phyloP scores from a whole-genome alignment of 2,797 vertebrate genomes.

The Pantherophis alleghaniensis region DNA sequence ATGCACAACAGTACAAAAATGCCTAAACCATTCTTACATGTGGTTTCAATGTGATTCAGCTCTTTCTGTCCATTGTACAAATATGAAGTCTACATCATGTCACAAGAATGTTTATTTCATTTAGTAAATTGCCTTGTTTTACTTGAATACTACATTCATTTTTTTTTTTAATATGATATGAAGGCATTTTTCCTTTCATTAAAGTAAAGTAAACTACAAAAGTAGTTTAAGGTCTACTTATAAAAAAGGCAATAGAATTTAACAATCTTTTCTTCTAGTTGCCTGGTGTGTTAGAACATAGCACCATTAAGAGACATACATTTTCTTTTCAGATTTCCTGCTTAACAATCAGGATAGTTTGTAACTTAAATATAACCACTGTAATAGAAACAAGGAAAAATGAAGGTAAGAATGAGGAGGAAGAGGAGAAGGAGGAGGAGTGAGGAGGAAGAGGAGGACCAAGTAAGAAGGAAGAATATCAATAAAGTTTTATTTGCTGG shows the following conservation, averaged over 20 bases:
- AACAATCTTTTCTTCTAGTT: background rate
- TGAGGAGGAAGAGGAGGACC: background rate
- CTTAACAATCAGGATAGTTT: background rate
- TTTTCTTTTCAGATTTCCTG: background rate
- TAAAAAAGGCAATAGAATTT: background rate
- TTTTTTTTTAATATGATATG: background rate
- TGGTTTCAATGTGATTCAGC: background rate
- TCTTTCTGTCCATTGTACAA: background rate
- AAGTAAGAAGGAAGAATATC: background rate
- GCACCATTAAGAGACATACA: background rate
- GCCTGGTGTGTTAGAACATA: background rate
- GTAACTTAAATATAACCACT: background rate
- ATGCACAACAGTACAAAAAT: background rate
- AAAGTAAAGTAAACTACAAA: background rate
- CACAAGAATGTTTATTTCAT: background rate
- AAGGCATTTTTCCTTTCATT: background rate
- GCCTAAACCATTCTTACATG: background rate
- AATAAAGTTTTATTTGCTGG: background rate
- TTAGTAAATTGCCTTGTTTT: background rate
- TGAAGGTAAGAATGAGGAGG: background rate
- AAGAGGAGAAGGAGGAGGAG: background rate
- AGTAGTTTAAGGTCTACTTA: background rate
- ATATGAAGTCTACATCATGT: background rate
- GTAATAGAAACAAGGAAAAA: background rate
- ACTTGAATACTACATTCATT: background rate